These are phyloP conservation scores for Neuroterus valhalla DNA, from an alignment of 1,140 invertebrate species.

Conservation along the genomic window DNA sequence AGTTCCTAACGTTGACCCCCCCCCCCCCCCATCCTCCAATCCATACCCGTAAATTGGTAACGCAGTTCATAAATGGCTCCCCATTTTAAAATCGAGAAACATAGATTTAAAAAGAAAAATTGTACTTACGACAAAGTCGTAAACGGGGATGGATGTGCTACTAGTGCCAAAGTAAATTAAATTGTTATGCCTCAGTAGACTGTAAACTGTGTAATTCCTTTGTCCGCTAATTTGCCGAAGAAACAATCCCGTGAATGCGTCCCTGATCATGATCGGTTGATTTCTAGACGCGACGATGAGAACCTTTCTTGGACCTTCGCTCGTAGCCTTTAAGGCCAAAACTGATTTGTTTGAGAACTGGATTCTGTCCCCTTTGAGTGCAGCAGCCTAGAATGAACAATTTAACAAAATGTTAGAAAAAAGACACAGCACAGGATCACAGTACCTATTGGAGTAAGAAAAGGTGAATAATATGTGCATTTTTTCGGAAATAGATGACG, in stretches of 20 bases:
- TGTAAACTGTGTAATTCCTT: slow-evolving; percentile 80
- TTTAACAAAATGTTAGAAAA: too few species aligned
- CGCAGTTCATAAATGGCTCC: too few species aligned
- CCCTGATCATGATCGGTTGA: slow-evolving; percentile 80
- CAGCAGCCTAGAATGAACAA: slow-evolving; percentile 76
- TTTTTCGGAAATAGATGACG: too few species aligned
- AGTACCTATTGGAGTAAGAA: too few species aligned
- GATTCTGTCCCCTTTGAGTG: slow-evolving; percentile 76
- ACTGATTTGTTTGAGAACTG: slow-evolving; percentile 79
- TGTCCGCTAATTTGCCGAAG: slow-evolving; percentile 78
- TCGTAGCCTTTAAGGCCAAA: slow-evolving; percentile 80
- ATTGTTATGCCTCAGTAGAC: slow-evolving; percentile 78
- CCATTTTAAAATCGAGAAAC: background rate
- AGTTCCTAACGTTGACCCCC: too few species aligned
- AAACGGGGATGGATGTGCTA: slow-evolving; percentile 79
- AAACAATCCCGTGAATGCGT: slow-evolving; percentile 79
- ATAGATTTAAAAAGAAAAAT: too few species aligned
- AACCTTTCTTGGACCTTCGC: slow-evolving; percentile 80
- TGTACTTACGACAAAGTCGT: slow-evolving; percentile 79
- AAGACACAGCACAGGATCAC: too few species aligned
- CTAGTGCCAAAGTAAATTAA: slow-evolving; percentile 82
- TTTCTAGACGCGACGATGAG: slow-evolving; percentile 80
- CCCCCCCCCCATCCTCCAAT: too few species aligned
- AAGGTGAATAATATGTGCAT: too few species aligned
- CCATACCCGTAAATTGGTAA: too few species aligned